Evolutionary conservation across 2,888 invertebrate genomes (phyloP), one percentile per base, ranked within the genome.

Genomic region (Sceliomorpha sp.): DNA sequence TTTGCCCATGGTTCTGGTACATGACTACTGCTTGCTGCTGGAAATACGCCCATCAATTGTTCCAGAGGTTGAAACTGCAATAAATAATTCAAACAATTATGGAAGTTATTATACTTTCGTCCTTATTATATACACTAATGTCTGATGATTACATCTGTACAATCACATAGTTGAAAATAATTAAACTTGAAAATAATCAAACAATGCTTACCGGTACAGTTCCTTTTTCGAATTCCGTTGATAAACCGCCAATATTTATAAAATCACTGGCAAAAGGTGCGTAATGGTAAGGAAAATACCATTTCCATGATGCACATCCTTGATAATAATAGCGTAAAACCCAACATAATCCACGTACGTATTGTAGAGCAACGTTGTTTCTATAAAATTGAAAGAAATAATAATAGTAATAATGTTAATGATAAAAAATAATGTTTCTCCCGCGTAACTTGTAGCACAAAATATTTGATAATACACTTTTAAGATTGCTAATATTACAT

Each of bases 251-350:
- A 55, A 99, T 94, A 86, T 98, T 96, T 63, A 96, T 92, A 89
- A 99, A 99, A 90, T 99, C 99, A 0, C 98, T 98, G 1, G 99
- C 99, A 90, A 99, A 99, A 4, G 99, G 99, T 10, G 99, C 99
- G 90, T 99, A 99, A 90, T 99, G 99, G 89, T 98, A 99, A 0
- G 99, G 99, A 89, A 97, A 99, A 90, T 98, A 99, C 99, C 99
- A 99, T 89, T 98, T 96, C 99, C 99, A 99, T 10, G 97, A 97
- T 26, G 98, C 96, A 90, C 99, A 99, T 48, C 99, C 99, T 92
- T 99, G 99, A 90, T 99, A 99, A 89, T 99, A 99, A 90, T 99
- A 99, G 76, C 96, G 93, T 17, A 99, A 90, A 55, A 99, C 99
- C 99, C 99, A 99, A 89, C 98, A 98, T 44, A 99, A 91, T 0